A percentile compares a stretch with the other conserved stretches of the same genome.
Conservation (phyloP, 2,888 invertebrate species). For the Norana najaformis region DNA sequence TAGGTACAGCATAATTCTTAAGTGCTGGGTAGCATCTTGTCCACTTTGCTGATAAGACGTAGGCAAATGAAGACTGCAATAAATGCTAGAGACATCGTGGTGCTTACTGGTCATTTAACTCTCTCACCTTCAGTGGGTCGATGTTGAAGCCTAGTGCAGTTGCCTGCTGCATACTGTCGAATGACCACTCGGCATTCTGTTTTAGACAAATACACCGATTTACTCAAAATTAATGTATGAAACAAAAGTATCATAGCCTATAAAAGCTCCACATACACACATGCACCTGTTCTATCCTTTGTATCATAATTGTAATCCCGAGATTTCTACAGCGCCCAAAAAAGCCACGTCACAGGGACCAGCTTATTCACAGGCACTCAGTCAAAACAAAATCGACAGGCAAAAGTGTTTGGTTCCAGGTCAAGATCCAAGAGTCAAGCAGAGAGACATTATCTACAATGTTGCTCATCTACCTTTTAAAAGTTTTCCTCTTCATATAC, state of each 20-base stretch:
- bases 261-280: background rate
- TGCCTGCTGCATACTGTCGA: slow-evolving; percentile 56
- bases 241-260: too few species aligned
- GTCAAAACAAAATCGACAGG: too few species aligned
- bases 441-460: too few species aligned
- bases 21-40: background rate
- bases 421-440: too few species aligned
- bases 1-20: too few species aligned
- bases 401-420: too few species aligned
- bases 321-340: too few species aligned
- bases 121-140: slow-evolving; percentile 58
- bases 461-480: too few species aligned
- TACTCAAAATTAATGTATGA: background rate
- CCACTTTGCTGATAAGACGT: background rate
- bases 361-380: too few species aligned
- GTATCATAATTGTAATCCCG: too few species aligned
- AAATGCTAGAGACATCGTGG: background rate
- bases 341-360: too few species aligned
- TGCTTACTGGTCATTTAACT: background rate
- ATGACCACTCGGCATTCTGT: slow-evolving; percentile 62
- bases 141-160: slow-evolving; percentile 57
- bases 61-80: background rate
- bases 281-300: too few species aligned
- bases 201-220: slow-evolving; percentile 15
- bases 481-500: background rate